Conservation (phyloP, 2,888 invertebrate species). For the Nymphalis polychloros region DNA sequence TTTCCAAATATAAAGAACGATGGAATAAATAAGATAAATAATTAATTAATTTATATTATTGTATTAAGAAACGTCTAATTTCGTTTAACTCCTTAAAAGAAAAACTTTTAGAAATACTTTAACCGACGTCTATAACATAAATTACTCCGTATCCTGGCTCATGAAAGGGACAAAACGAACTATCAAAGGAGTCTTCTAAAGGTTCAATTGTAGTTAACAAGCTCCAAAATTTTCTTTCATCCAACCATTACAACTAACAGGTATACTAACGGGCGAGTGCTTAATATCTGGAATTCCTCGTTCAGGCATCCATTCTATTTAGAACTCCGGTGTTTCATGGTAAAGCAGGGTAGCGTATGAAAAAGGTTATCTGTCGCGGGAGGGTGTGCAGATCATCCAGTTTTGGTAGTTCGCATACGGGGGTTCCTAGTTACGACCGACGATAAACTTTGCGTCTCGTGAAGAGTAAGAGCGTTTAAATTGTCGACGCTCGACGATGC, state of each 20-base stretch:
- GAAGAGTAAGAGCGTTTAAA: constrained; percentile 77
- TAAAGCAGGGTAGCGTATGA: constrained; percentile 33
- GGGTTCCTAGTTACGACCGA: constrained; percentile 70
- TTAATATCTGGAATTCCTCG: constrained; percentile 76
- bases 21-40: background rate
- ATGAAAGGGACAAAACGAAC: constrained; percentile 25
- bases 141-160: constrained; percentile 8
- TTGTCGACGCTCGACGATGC: constrained; percentile 67
- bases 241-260: constrained; percentile 68
- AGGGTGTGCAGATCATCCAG: constrained; percentile 48
- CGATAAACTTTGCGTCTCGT: constrained; percentile 76
- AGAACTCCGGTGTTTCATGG: constrained; percentile 42
- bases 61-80: background rate
- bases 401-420: constrained; percentile 55
- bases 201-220: constrained; percentile 41
- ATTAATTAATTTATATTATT: background rate
- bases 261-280: constrained; percentile 66
- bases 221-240: constrained; percentile 63
- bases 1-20: background rate
- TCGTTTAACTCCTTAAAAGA: background rate
- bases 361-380: constrained; percentile 39
- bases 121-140: constrained; percentile 4
- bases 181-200: constrained; percentile 29
- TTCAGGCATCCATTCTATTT: constrained; percentile 50
- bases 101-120: background rate